Evolutionary conservation across 2,888 invertebrate genomes (phyloP), one percentile per base, ranked within the genome.

Genomic region (Atrina japonica): DNA sequence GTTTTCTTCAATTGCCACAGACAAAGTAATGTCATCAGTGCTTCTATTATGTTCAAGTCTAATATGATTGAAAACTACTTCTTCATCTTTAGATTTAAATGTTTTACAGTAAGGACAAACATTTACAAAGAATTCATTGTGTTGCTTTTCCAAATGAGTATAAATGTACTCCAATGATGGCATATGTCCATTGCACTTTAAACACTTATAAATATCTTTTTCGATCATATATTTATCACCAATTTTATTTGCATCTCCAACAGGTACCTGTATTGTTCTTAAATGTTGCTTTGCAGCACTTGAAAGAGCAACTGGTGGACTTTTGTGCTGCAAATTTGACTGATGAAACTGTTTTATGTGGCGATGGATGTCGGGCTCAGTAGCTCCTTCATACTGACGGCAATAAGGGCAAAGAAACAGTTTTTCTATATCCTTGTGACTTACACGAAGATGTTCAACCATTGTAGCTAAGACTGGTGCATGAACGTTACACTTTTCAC

Each of bases 401-500:
- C 86, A 86, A 71, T 84, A 86, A 9, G 86, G 86, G 53, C 86
- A 86, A 59, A 84, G 73, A 65, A 86, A 86, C 41, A 85, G 70
- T 35, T 78, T 61, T 27, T 73, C 75, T 58, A 86, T 84, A 40
- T 83, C 82, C 56, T 73, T 81, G 60, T 86, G 86, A 27, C 76
- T 67, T n/a, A 78, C 75, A 52, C 83, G 73, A 60, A 86, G 70
- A 72, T 86, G 86, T 45, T 82, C 82, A 6, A 85, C 84, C 76
- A 86, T 83, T 41, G 83, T 78, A 11, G 83, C 78, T n/a, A 86
- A 68, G n/a, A 83, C 68, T 3, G 86, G 86, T 0, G 86, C 84
- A 77, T 86, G 86, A 2, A 86, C 84, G 65, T 81, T 83, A 73
- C 86, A 86, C 53, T 78, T 82, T 65, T 82, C 82, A 78, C 86